Evolutionary conservation across 2,113 vertebrate species (phyloP).

Genomic region (Hassar affinis): DNA sequence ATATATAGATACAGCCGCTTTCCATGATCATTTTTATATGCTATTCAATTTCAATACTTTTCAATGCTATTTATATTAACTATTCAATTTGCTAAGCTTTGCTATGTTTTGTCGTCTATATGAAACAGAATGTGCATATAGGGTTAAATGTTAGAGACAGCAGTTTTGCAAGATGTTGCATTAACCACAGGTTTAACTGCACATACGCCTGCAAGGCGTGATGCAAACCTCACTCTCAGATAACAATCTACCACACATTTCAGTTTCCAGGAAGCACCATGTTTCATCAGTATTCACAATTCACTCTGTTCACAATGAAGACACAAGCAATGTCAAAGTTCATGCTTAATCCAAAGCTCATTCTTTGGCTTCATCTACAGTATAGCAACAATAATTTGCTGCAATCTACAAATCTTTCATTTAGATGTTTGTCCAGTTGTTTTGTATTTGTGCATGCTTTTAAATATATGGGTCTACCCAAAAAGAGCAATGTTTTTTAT

Average conservation of each 20-base stretch:
- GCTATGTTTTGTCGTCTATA: background rate
- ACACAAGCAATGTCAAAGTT: background rate
- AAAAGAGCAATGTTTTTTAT: background rate
- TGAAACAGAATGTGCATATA: background rate
- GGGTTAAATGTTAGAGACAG: background rate
- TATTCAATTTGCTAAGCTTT: background rate
- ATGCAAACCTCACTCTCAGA: constrained; percentile 48
- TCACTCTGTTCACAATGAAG: background rate
- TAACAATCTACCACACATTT: constrained; percentile 47
- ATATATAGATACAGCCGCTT: background rate
- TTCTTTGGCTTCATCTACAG: background rate
- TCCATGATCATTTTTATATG: background rate
- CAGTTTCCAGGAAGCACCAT: constrained; percentile 41
- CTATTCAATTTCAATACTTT: background rate
- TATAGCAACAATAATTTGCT: background rate
- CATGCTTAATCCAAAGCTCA: background rate
- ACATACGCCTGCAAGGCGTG: constrained; percentile 10
- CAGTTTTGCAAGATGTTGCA: constrained; percentile 8
- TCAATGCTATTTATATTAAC: background rate
- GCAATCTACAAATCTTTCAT: background rate
- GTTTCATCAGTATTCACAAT: background rate
- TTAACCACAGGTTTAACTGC: constrained; percentile 62
- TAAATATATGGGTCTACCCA: no score
- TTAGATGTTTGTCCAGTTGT: background rate
- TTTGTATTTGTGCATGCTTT: background rate